phyloP scores from a whole-genome alignment of 2,888 invertebrate species.

The Pteria penguin region DNA sequence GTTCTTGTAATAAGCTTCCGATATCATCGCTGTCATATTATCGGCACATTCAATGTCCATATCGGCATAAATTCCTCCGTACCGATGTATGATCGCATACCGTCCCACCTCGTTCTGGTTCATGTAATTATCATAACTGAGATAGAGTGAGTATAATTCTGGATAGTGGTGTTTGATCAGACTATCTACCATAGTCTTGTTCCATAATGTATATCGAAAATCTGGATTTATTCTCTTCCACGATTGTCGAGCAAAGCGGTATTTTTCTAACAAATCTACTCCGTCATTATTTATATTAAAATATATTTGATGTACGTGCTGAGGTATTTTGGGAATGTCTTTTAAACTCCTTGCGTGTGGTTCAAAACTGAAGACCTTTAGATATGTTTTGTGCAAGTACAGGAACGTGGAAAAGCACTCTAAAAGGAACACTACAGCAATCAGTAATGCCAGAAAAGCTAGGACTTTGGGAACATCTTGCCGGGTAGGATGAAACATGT shows the following conservation, averaged over 20 bases:
- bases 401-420: too few relatives aligned
- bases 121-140: neutral
- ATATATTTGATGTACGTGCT: neutral
- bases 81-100: neutral
- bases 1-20: neutral
- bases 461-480: too few relatives aligned
- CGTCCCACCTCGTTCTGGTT: neutral
- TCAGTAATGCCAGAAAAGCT: too few relatives aligned
- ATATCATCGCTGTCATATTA: neutral
- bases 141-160: neutral
- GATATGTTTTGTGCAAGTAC: neutral
- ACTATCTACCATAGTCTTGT: neutral
- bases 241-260: neutral
- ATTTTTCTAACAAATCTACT: neutral
- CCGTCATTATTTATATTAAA: neutral
- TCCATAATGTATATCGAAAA: slow-evolving; percentile 1
- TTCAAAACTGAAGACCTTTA: neutral
- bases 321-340: neutral
- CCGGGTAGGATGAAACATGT: too few relatives aligned
- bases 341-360: neutral
- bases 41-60: neutral
- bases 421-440: too few relatives aligned
- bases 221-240: neutral
- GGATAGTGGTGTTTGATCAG: neutral
- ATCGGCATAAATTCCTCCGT: neutral